Conservation (phyloP, 2,888 invertebrate genomes). For the Amphimallon solstitiale region DNA sequence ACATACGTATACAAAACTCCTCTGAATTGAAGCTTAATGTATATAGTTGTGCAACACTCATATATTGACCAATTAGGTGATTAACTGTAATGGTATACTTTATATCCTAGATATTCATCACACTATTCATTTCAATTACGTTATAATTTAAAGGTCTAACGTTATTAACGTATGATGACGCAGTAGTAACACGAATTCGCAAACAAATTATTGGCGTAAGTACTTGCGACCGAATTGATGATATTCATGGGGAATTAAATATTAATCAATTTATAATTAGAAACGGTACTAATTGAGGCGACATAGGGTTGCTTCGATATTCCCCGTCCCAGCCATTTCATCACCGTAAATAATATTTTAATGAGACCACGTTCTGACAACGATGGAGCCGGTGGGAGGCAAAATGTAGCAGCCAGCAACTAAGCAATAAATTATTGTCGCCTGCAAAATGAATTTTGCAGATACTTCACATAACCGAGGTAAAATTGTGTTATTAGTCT, state of each 20-base stretch:
- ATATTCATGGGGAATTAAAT: conserved; percentile 26
- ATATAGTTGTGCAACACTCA: too few relatives aligned
- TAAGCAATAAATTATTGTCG: too few relatives aligned
- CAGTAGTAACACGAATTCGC: conserved; percentile 4
- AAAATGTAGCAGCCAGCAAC: neutral
- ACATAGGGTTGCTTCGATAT: neutral
- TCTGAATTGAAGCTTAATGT: too few relatives aligned
- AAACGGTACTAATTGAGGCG: conserved; percentile 19
- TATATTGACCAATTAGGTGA: too few relatives aligned
- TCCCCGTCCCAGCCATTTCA: neutral
- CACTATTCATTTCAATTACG: too few relatives aligned
- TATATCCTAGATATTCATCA: too few relatives aligned
- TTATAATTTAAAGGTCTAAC: neutral
- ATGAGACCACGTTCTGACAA: neutral
- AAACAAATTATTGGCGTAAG: neutral
- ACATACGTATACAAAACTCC: too few relatives aligned
- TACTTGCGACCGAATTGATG: neutral
- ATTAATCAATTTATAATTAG: conserved; percentile 20
- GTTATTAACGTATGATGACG: neutral
- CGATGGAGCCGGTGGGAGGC: neutral
- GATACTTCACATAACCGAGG: too few relatives aligned
- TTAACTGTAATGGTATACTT: too few relatives aligned
- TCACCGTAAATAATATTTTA: conserved; percentile 16
- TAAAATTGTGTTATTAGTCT: too few relatives aligned
- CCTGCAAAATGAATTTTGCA: too few relatives aligned